Conservation (phyloP, 2,888 invertebrate genomes). For the Acrocyrtus sp. region DNA sequence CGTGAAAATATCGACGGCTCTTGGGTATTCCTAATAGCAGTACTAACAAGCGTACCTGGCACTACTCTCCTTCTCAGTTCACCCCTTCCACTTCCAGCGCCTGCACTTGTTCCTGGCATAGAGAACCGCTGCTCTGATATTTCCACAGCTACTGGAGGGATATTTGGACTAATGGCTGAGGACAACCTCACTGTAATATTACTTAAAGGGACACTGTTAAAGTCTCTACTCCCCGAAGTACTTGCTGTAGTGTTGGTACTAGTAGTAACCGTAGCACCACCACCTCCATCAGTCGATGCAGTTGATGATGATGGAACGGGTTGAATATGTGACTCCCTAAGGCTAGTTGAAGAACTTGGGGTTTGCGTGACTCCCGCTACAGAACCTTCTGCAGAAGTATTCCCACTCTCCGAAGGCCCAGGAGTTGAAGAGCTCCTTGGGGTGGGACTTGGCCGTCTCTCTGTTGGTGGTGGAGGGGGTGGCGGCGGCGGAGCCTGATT, state of each 20-base stretch:
- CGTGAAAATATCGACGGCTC: slow-evolving; percentile 26
- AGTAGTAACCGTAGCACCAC: not conserved
- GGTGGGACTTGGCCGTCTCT: not conserved
- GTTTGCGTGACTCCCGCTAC: not conserved
- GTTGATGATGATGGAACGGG: slow-evolving; percentile 32
- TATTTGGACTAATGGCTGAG: slow-evolving; percentile 17
- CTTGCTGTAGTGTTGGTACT: not conserved
- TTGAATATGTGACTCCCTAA: slow-evolving; percentile 24
- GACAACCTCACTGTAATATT: slow-evolving; percentile 44
- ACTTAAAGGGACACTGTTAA: slow-evolving; percentile 26
- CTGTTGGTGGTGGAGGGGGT: slow-evolving; percentile 3
- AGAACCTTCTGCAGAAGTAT: not conserved
- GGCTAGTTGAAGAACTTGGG: not conserved
- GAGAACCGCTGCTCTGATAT: slow-evolving; percentile 33
- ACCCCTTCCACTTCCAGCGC: not conserved
- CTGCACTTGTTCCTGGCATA: slow-evolving; percentile 4
- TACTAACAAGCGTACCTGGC: slow-evolving; percentile 34
- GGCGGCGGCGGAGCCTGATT: slow-evolving; percentile 26
- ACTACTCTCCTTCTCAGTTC: slow-evolving; percentile 23
- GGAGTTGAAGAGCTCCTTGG: not conserved
- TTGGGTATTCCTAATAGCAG: slow-evolving; percentile 17
- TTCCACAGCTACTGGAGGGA: slow-evolving; percentile 34
- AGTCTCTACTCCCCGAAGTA: not conserved
- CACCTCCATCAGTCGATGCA: too few relatives aligned
- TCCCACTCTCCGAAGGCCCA: not conserved